phyloP scores from a whole-genome alignment of 1,140 invertebrate genomes.

The Probaryconus sp. region DNA sequence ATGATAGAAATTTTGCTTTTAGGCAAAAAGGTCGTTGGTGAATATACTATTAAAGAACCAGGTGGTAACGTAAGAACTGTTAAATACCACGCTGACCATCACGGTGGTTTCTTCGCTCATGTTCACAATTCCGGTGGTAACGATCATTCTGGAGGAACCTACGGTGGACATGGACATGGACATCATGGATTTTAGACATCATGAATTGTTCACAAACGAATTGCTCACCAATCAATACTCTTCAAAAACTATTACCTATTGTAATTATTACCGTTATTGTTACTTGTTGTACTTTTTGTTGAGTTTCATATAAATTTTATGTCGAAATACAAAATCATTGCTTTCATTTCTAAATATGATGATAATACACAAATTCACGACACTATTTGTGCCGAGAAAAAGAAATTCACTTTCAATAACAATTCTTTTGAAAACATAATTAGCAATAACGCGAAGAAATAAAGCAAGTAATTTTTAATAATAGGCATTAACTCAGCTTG shows the following conservation, averaged over 20 bases:
- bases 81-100: constrained; percentile 87
- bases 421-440: too few relatives aligned
- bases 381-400: too few relatives aligned
- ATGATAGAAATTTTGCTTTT: too few relatives aligned
- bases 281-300: not conserved
- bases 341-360: too few relatives aligned
- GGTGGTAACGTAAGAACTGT: constrained; percentile 87
- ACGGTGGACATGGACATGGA: constrained; percentile 64
- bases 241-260: constrained; percentile 18
- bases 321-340: too few relatives aligned
- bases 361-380: too few relatives aligned
- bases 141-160: constrained; percentile 71
- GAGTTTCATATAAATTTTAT: not conserved
- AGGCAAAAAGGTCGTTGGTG: constrained; percentile 79
- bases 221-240: too few relatives aligned
- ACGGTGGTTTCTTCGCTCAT: constrained; percentile 87
- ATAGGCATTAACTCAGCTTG: too few relatives aligned
- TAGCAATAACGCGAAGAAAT: too few relatives aligned
- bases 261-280: constrained; percentile 27
- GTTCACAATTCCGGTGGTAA: constrained; percentile 84
- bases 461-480: too few relatives aligned
- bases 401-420: too few relatives aligned
- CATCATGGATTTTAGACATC: constrained; percentile 20
- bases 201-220: too few relatives aligned
- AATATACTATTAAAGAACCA: constrained; percentile 87